Conservation (phyloP, 2,797 vertebrate species). For the Heliangelus exortis region DNA sequence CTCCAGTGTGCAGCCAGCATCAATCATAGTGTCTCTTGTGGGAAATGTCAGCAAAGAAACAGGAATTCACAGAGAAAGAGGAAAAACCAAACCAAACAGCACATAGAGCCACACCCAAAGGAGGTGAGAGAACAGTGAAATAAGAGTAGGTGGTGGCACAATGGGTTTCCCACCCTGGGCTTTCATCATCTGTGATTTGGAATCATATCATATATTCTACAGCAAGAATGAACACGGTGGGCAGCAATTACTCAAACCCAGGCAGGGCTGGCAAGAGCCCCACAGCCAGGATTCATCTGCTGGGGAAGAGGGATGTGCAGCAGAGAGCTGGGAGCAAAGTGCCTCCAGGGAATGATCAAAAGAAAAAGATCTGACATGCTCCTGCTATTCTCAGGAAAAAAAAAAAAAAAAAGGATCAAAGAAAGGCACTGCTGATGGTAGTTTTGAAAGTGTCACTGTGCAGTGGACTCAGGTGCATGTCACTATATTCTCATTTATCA, state of each 20-base stretch:
- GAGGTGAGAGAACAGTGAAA: slow-evolving; percentile 24
- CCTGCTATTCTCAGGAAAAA: neutral
- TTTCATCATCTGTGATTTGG: slow-evolving; percentile 25
- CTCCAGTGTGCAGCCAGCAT: slow-evolving; percentile 44
- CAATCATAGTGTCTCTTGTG: slow-evolving; percentile 62
- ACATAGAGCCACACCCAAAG: slow-evolving; percentile 4
- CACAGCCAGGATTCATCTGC: neutral
- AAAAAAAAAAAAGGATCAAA: neutral
- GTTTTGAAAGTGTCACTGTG: neutral
- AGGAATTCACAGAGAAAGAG: neutral
- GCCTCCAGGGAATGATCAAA: neutral
- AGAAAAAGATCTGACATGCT: neutral
- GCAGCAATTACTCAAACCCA: neutral
- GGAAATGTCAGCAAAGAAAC: slow-evolving; percentile 53
- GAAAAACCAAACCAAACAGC: neutral
- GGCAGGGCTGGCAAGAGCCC: neutral
- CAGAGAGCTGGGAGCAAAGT: neutral
- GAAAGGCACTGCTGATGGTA: neutral
- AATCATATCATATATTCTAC: neutral
- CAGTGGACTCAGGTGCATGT: neutral
- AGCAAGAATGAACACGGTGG: neutral
- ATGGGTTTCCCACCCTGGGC: neutral
- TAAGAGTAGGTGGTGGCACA: slow-evolving; percentile 40
- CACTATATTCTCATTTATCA: slow-evolving; percentile 42
- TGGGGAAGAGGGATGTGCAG: neutral